Base-by-base conservation (phyloP, 2,113 vertebrate genomes). In the Pterocles orientalis region DNA sequence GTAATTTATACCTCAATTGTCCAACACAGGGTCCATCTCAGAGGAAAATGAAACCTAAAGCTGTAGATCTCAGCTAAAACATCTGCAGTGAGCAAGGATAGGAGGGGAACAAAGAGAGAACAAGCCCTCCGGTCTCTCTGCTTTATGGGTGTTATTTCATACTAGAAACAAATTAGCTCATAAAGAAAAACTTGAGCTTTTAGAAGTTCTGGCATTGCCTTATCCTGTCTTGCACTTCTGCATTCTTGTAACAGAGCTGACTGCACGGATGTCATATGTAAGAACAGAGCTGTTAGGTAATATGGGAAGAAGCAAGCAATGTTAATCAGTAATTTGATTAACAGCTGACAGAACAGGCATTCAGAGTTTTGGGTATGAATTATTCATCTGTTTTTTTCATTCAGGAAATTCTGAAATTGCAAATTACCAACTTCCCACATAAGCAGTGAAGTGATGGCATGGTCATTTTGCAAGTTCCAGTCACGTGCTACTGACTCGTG, bases 281-380 rank as follows among this genome's bases (percentile, higher is more conserved):
- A 86, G 60, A 82, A 65, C 36, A 91, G 57, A 87, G 70, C 28
- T 85, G 16, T 94, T 91, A 47, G 25, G 81, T 31, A 96, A 96
- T 34, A 51, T 0, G 3, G 94, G 86, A 96, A 95, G 23, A 77
- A 94, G 21, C 12, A 39, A 5, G 2, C 54, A 82, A 29, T 25
- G 86, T 95, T 91, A 92, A 94, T 91, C 73, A 87, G 91, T 94
- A 92, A 94, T 28, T 41, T 18, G 50, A 94, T 84, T 91, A 94
- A 87, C 29, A 91, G 76, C 29, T 75, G 69, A 88, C 2, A 1
- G 16, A 94, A 94, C 45, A 61, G 18, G 69, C 53, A 65, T 19
- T 39, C 1, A 0, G 34, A 70, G 45, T 92, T 89, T 92, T 7
- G 1, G 25, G 11, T 47, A 76, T 47, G 36, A 91, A 61, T 91